A percentile compares a stretch with the other conserved stretches of the same genome.
These are phyloP conservation scores for Coronaproctus castanopsis DNA, from an alignment of 2,888 invertebrate species.

Conservation along the genomic window DNA sequence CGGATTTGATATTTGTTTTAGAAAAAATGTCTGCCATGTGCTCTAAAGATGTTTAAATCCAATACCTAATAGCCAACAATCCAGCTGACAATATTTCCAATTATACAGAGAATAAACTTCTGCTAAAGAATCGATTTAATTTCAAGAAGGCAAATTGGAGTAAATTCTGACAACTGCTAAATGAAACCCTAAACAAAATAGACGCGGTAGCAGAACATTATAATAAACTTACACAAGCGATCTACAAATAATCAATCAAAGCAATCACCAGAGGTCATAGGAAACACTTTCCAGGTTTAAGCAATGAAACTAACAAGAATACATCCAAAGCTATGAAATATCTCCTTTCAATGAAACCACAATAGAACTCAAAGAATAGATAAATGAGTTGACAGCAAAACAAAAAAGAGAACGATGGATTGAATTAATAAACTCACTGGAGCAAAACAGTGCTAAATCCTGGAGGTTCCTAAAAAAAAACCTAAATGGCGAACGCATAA, in stretches of 20 bases:
- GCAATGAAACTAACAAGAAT: too few species aligned
- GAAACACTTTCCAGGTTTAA: too few species aligned
- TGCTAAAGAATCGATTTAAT: conserved; percentile 8
- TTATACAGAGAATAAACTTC: conserved; percentile 2
- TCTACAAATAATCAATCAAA: conserved; percentile 3
- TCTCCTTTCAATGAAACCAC: too few species aligned
- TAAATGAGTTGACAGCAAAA: too few species aligned
- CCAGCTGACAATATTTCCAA: conserved; percentile 1
- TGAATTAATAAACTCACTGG: too few species aligned
- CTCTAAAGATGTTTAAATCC: conserved; percentile 7
- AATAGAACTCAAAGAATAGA: too few species aligned
- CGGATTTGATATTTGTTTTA: conserved; percentile 4
- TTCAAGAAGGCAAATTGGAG: conserved; percentile 15
- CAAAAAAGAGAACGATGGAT: too few species aligned
- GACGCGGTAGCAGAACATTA: conserved; percentile 11
- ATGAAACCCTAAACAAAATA: conserved; percentile 1
- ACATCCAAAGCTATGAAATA: too few species aligned
- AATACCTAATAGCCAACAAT: conserved; percentile 10
- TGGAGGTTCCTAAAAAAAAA: conserved; percentile 1
- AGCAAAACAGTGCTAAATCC: background rate
- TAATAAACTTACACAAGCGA: conserved; percentile 4
- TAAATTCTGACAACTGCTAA: conserved; percentile 5
- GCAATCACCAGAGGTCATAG: too few species aligned
- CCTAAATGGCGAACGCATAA: background rate
- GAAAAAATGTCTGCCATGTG: conserved; percentile 4